phyloP scores from a whole-genome alignment of 1,140 invertebrate species.

The Agraylea sexmaculata region DNA sequence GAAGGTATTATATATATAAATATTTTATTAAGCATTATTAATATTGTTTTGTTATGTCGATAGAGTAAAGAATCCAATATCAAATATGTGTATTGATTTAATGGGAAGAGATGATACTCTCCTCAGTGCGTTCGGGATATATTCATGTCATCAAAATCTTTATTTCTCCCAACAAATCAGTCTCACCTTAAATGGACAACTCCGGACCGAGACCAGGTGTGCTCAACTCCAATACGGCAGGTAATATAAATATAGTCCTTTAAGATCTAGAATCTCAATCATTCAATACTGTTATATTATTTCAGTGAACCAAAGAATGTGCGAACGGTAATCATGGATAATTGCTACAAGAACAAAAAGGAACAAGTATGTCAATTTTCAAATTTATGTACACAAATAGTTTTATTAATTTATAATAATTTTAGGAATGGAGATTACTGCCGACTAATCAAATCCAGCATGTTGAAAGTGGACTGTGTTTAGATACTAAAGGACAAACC shows the following conservation, averaged over 20 bases:
- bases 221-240: slow-evolving; percentile 35
- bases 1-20: slow-evolving; percentile 34
- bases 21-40: background rate
- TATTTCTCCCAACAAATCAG: slow-evolving; percentile 61
- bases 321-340: slow-evolving; percentile 39
- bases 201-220: slow-evolving; percentile 67
- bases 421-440: slow-evolving; percentile 15
- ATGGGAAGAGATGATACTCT: slow-evolving; percentile 60
- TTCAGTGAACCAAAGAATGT: slow-evolving; percentile 24
- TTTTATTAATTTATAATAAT: background rate
- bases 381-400: too few relatives aligned
- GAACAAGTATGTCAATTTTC: slow-evolving; percentile 44
- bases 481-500: slow-evolving; percentile 12
- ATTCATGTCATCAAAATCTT: slow-evolving; percentile 59
- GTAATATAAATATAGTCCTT: slow-evolving; percentile 24
- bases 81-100: slow-evolving; percentile 67
- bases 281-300: background rate
- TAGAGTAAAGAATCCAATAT: slow-evolving; percentile 38
- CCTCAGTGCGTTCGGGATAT: slow-evolving; percentile 62
- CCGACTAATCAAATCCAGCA: slow-evolving; percentile 14
- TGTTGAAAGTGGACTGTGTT: slow-evolving; percentile 5
- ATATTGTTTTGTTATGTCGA: too few relatives aligned
- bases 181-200: slow-evolving; percentile 54
- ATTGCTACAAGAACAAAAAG: slow-evolving; percentile 39
- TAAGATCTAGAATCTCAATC: background rate